phyloP scores from a whole-genome alignment of 35 echinoderm and acorn worm species.

The Ophiothrix spiculata region DNA sequence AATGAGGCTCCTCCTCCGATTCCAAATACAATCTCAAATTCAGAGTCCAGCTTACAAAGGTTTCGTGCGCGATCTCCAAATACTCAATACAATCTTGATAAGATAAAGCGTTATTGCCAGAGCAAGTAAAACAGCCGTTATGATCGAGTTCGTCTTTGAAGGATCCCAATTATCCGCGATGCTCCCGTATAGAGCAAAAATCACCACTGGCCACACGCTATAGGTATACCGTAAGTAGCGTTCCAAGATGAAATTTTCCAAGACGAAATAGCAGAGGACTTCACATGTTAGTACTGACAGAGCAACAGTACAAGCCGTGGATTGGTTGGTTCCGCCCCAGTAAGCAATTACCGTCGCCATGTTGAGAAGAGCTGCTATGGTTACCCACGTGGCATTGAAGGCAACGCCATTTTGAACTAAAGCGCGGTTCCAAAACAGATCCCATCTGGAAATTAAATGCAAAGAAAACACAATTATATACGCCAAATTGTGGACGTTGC shows the following conservation, averaged over 20 bases:
- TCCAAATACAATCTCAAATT: no score
- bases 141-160: conserved; percentile 40
- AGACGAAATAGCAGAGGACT: conserved; percentile 54
- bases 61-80: no score
- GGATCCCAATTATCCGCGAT: conserved; percentile 57
- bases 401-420: conserved; percentile 81
- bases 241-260: conserved; percentile 65
- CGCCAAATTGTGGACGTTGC: no score
- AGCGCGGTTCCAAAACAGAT: conserved; percentile 47
- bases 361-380: conserved; percentile 84
- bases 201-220: conserved; percentile 51
- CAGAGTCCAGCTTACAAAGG: no score
- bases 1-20: no score
- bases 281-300: conserved; percentile 56
- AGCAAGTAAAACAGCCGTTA: conserved; percentile 34
- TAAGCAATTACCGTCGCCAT: conserved; percentile 65
- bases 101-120: conserved; percentile 26
- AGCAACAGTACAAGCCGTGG: conserved; percentile 37
- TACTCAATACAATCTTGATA: conserved; percentile 35
- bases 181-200: conserved; percentile 61
- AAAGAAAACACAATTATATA: no score
- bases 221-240: conserved; percentile 79
- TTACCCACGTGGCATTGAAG: conserved; percentile 79
- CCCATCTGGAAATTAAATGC: conserved; percentile 51
- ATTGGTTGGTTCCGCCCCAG: conserved; percentile 24